Evolutionary conservation across 2,113 vertebrate genomes (phyloP).

Genomic region (Lota lota): DNA sequence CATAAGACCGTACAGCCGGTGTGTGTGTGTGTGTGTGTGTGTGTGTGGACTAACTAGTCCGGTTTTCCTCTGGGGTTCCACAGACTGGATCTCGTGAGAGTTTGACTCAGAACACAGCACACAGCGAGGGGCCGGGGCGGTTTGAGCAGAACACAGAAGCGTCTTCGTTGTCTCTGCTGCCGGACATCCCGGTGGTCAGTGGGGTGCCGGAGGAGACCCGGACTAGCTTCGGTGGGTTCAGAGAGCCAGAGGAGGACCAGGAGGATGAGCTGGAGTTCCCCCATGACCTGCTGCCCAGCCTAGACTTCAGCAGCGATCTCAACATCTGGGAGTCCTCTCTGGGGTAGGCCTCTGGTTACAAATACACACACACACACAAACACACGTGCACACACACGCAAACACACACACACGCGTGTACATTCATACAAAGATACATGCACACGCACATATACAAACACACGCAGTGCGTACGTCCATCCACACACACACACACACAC

Average conservation of each 20-base stretch:
- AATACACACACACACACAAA: no score
- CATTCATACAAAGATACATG: no score
- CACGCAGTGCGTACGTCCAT: no score
- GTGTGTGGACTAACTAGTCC: no score
- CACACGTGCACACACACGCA: no score
- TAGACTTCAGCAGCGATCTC: slow-evolving; percentile 76
- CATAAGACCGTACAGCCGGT: no score
- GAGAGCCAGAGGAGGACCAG: slow-evolving; percentile 51
- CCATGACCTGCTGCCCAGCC: slow-evolving; percentile 75
- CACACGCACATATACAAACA: no score
- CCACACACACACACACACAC: background rate
- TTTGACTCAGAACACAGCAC: slow-evolving; percentile 25
- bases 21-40: no score
- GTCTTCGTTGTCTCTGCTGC: slow-evolving; percentile 42
- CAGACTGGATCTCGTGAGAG: slow-evolving; percentile 59
- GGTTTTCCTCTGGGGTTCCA: background rate
- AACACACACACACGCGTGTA: no score
- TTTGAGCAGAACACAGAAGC: slow-evolving; percentile 26
- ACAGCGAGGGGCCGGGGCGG: slow-evolving; percentile 40
- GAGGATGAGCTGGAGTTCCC: slow-evolving; percentile 76
- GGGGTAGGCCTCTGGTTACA: slow-evolving; percentile 53
- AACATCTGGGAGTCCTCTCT: slow-evolving; percentile 74
- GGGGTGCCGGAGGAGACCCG: slow-evolving; percentile 46
- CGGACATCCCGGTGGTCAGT: slow-evolving; percentile 41
- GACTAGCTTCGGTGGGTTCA: background rate